These are phyloP conservation scores for Microplitis deprimator DNA, from an alignment of 2,888 invertebrate species.

Conservation along the genomic window DNA sequence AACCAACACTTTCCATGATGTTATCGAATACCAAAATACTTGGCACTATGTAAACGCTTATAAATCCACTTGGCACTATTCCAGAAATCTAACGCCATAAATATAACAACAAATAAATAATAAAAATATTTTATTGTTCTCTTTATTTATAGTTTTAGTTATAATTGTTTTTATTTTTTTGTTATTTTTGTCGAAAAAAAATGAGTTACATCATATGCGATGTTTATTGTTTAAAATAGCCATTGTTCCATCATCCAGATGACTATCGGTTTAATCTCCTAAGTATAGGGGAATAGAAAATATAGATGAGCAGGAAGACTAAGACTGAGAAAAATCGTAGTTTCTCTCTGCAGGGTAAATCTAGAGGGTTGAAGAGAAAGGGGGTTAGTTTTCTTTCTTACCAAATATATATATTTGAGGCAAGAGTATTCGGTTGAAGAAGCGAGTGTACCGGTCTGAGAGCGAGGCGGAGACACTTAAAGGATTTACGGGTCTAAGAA, in stretches of 20 bases:
- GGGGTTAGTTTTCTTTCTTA: background rate
- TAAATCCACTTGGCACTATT: constrained; percentile 41
- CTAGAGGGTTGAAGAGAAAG: background rate
- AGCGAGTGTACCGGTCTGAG: constrained; percentile 8
- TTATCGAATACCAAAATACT: constrained; percentile 45
- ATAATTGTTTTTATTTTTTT: background rate
- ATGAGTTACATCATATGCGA: constrained; percentile 5
- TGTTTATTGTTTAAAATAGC: constrained; percentile 11
- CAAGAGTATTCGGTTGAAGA: constrained; percentile 4
- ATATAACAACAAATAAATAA: constrained; percentile 3
- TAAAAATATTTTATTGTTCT: background rate
- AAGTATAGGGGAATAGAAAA: constrained; percentile 42
- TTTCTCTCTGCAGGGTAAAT: constrained; percentile 5
- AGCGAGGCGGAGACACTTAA: constrained; percentile 64
- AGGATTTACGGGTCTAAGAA: constrained; percentile 68
- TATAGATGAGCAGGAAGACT: constrained; percentile 41
- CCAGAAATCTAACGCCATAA: constrained; percentile 35
- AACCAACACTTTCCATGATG: constrained; percentile 52
- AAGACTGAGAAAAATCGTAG: constrained; percentile 52
- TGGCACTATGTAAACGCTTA: constrained; percentile 39
- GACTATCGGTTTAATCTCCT: constrained; percentile 53
- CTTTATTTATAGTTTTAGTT: constrained; percentile 4
- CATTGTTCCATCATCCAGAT: constrained; percentile 48
- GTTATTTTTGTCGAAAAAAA: background rate
- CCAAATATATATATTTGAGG: background rate